Conservation (phyloP, 2,888 invertebrate species). For the Odontocerum albicorne region DNA sequence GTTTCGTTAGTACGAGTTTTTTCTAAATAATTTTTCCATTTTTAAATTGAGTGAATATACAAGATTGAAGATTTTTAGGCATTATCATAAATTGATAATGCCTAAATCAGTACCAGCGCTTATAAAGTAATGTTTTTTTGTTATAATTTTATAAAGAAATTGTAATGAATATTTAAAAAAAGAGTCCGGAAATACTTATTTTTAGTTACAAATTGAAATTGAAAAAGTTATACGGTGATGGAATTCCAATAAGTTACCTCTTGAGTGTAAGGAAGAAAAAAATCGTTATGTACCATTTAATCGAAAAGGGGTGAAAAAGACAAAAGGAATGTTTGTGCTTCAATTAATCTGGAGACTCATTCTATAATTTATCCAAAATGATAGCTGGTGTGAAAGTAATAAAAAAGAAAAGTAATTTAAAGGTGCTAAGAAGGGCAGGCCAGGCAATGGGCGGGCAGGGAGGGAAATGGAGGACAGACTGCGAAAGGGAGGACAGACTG, state of each 20-base stretch:
- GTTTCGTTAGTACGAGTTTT: no score
- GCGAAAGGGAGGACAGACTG: constrained; percentile 5
- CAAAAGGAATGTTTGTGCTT: constrained; percentile 27
- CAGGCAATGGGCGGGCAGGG: background rate
- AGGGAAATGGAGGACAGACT: background rate
- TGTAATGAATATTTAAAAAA: no score
- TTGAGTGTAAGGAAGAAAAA: background rate
- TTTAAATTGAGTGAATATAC: no score
- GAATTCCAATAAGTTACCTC: background rate
- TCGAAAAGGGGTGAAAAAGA: constrained; percentile 6
- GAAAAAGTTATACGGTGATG: background rate
- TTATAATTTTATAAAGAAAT: no score
- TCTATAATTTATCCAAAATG: constrained; percentile 29
- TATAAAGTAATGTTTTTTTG: no score
- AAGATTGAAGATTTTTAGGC: no score
- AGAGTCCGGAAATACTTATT: no score
- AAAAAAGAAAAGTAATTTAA: constrained; percentile 34
- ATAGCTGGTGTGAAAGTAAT: constrained; percentile 32
- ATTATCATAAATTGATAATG: no score
- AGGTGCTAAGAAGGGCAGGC: constrained; percentile 25
- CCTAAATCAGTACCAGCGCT: no score
- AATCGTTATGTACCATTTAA: background rate
- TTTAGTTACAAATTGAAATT: no score
- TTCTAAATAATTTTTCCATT: no score
- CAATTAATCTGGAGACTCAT: constrained; percentile 21